These are phyloP conservation scores for Halictus ligatus DNA, from an alignment of 2,888 invertebrate species.

Conservation along the genomic window DNA sequence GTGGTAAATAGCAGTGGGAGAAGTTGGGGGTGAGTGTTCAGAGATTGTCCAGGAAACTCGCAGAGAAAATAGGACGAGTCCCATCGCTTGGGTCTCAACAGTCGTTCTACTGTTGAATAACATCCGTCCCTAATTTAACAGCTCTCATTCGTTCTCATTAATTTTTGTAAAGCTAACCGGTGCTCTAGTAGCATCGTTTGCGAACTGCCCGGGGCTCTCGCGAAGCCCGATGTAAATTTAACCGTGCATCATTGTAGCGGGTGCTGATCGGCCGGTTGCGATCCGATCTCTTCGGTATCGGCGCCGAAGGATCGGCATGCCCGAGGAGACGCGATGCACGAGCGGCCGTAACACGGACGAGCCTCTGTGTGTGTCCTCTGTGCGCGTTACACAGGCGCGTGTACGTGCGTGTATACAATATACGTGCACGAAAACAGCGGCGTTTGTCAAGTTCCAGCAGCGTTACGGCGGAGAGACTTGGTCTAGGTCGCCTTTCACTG, in stretches of 20 bases:
- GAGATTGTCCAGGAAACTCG: too few species aligned
- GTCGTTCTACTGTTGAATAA: too few species aligned
- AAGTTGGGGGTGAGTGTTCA: too few species aligned
- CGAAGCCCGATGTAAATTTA: neutral
- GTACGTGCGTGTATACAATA: neutral
- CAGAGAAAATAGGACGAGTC: too few species aligned
- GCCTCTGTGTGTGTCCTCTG: neutral
- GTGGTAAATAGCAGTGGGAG: too few species aligned
- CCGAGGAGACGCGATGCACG: slow-evolving; percentile 30
- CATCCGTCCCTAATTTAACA: too few species aligned
- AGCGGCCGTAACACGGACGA: slow-evolving; percentile 27
- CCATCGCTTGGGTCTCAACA: too few species aligned
- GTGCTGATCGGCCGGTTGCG: neutral
- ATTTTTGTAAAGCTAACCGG: too few species aligned
- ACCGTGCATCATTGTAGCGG: neutral
- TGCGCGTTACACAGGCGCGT: neutral
- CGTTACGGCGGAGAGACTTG: slow-evolving; percentile 72
- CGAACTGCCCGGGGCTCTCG: too few species aligned
- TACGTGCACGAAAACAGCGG: slow-evolving; percentile 42
- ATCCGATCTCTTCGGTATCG: slow-evolving; percentile 27
- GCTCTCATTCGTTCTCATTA: too few species aligned
- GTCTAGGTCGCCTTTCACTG: slow-evolving; percentile 83
- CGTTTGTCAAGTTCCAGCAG: slow-evolving; percentile 64
- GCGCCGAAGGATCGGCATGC: neutral
- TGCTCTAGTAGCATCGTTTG: too few species aligned